These are phyloP conservation scores for Archegozetes longisetosus DNA, from an alignment of 1,140 invertebrate species.

Conservation along the genomic window DNA sequence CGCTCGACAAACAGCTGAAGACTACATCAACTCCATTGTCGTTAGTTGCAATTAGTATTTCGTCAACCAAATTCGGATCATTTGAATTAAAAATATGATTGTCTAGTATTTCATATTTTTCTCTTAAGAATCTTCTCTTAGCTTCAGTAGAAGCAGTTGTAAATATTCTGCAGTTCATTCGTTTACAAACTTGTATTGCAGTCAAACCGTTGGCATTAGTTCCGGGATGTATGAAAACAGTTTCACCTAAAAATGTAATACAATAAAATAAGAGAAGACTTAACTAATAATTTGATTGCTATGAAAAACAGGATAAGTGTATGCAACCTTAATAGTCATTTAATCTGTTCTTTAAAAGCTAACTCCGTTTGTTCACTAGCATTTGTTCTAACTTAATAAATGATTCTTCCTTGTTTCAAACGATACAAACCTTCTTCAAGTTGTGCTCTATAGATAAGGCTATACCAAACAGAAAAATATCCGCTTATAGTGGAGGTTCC, in stretches of 20 bases:
- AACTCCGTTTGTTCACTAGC: no score
- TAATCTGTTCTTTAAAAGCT: no score
- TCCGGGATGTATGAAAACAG: constrained; percentile 11
- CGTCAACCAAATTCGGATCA: constrained; percentile 71
- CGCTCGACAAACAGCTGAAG: constrained; percentile 45
- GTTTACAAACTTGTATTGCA: constrained; percentile 40
- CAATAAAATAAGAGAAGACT: no score
- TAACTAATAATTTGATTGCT: no score
- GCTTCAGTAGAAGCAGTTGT: constrained; percentile 36
- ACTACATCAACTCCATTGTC: constrained; percentile 49
- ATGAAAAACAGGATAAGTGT: no score
- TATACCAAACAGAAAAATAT: constrained; percentile 3
- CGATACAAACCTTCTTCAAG: constrained; percentile 9
- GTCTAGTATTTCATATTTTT: constrained; percentile 38
- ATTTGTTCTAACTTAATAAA: no score
- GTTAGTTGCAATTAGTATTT: constrained; percentile 55
- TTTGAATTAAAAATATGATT: constrained; percentile 77
- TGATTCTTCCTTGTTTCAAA: no score
- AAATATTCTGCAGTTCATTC: constrained; percentile 49
- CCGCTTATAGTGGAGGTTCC: neutral
- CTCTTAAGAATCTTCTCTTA: constrained; percentile 33
- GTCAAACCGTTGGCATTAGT: neutral
- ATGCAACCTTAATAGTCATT: no score
- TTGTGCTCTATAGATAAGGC: constrained; percentile 2
- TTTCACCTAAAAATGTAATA: no score